These are phyloP conservation scores for Calliopum simillimum DNA, from an alignment of 2,888 invertebrate genomes.

Conservation along the genomic window DNA sequence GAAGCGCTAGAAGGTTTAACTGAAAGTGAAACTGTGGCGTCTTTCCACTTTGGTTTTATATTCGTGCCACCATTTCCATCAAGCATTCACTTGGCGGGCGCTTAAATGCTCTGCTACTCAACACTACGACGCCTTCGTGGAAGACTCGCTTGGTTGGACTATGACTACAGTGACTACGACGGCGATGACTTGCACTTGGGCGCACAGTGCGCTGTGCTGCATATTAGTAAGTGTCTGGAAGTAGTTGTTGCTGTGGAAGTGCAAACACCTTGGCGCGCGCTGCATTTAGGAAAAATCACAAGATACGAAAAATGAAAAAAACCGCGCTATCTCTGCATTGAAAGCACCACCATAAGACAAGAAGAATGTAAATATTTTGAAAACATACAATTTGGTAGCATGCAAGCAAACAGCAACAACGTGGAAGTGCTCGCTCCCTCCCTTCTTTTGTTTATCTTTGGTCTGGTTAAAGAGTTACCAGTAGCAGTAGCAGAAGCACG, in stretches of 20 bases:
- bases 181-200: background rate
- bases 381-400: conserved; percentile 7
- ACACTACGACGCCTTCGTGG: no score
- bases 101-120: no score
- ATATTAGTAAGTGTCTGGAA: background rate
- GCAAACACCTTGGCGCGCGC: conserved; percentile 21
- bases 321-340: conserved; percentile 12
- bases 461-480: background rate
- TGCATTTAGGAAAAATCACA: background rate
- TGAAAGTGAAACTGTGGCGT: conserved; percentile 61
- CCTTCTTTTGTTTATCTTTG: background rate
- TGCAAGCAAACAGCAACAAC: background rate
- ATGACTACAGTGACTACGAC: no score
- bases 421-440: no score
- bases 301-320: background rate
- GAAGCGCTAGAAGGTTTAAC: conserved; percentile 49
- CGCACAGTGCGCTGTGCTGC: background rate
- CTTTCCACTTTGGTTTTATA: conserved; percentile 56
- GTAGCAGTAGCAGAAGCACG: background rate
- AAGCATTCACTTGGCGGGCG: no score
- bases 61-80: conserved; percentile 25
- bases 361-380: conserved; percentile 15
- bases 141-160: no score
- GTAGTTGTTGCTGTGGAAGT: conserved; percentile 19
- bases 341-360: background rate